Conservation (phyloP, 2,888 invertebrate species). For the Anthoptus insignis region DNA sequence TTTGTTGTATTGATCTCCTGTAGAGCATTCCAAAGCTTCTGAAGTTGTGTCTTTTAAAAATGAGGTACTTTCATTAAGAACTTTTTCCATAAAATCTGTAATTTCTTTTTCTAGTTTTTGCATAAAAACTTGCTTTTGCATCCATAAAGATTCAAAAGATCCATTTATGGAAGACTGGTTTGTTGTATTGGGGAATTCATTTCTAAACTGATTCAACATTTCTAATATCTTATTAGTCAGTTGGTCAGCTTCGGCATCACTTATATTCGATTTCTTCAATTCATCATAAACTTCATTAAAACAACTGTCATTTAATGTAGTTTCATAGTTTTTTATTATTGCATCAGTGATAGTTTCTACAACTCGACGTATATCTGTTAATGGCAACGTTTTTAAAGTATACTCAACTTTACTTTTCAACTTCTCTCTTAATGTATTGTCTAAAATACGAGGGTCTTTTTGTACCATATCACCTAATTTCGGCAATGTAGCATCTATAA, state of each 20-base stretch:
- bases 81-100: conserved; percentile 31
- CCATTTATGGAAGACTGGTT: not conserved
- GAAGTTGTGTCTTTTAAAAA: conserved; percentile 15
- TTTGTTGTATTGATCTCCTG: not conserved
- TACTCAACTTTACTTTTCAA: conserved; percentile 1
- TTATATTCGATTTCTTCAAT: conserved; percentile 16
- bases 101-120: conserved; percentile 30
- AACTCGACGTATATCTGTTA: conserved; percentile 5
- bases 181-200: not conserved
- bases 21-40: not conserved
- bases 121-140: conserved; percentile 30
- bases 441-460: not conserved
- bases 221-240: conserved; percentile 19
- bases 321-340: not conserved
- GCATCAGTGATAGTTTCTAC: conserved; percentile 6
- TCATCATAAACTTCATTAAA: conserved; percentile 9
- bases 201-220: conserved; percentile 13
- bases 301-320: not conserved
- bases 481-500: not conserved
- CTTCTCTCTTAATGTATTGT: conserved; percentile 10
- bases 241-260: conserved; percentile 8
- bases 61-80: conserved; percentile 27
- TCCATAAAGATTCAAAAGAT: conserved; percentile 11
- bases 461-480: not conserved
- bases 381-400: not conserved